Evolutionary conservation across 1,140 invertebrate species (phyloP).

Genomic region (Scaptomyza pallida): DNA sequence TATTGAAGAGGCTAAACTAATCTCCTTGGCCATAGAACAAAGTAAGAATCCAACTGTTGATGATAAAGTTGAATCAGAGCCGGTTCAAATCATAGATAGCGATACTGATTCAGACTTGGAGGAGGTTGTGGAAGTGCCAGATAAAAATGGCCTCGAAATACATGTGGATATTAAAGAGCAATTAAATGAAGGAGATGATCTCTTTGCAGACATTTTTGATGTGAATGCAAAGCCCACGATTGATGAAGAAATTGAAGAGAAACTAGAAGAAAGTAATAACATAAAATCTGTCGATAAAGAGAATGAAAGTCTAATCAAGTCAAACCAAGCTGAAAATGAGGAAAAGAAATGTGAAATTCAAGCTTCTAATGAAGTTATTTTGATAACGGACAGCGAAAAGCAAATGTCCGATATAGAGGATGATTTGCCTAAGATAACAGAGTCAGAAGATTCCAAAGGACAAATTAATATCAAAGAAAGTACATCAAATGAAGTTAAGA

Average conservation of each 20-base stretch:
- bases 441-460: not conserved
- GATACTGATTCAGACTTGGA: conserved; percentile 47
- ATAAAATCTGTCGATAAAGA: too few relatives aligned
- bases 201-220: conserved; percentile 88
- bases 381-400: conserved; percentile 41
- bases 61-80: not conserved
- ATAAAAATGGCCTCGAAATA: conserved; percentile 70
- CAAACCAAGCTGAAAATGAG: too few relatives aligned
- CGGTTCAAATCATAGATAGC: conserved; percentile 29
- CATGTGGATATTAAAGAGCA: conserved; percentile 70
- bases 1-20: conserved; percentile 49
- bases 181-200: conserved; percentile 86
- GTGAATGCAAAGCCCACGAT: conserved; percentile 8
- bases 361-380: conserved; percentile 22
- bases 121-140: conserved; percentile 28
- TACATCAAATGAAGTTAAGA: not conserved
- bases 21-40: conserved; percentile 45
- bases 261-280: not conserved
- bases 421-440: not conserved
- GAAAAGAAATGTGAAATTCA: not conserved
- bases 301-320: too few relatives aligned
- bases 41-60: conserved; percentile 26
- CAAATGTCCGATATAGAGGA: not conserved
- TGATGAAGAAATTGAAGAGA: not conserved
- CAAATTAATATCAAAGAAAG: not conserved